These are phyloP conservation scores for Heteromormyrus szaboi DNA, from an alignment of 2,797 vertebrate genomes.

Conservation along the genomic window DNA sequence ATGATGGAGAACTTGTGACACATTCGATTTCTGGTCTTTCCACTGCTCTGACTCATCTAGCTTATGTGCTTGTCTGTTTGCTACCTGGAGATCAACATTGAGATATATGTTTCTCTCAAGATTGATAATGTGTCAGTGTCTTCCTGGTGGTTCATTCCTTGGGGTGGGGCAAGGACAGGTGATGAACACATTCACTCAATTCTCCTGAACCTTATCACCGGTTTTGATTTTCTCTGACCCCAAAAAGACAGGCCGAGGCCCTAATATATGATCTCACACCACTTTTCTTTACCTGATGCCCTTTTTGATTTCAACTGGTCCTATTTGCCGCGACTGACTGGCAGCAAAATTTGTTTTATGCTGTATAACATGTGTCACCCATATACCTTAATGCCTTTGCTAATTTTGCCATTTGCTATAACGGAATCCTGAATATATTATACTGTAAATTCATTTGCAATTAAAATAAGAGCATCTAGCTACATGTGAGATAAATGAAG, in stretches of 20 bases:
- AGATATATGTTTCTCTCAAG: background rate
- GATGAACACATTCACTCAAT: background rate
- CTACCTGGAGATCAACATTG: slow-evolving; percentile 2
- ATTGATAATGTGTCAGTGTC: background rate
- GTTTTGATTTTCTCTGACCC: background rate
- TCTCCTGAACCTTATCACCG: background rate
- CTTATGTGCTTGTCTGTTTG: background rate
- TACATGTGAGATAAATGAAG: slow-evolving; percentile 9
- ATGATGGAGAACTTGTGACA: background rate
- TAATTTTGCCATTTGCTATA: slow-evolving; percentile 4
- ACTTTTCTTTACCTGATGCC: background rate
- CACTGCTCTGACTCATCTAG: background rate
- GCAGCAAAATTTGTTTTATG: background rate
- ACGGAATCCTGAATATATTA: background rate
- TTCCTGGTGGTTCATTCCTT: background rate
- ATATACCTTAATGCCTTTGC: background rate
- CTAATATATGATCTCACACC: background rate
- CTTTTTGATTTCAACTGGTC: background rate
- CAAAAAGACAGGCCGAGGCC: background rate
- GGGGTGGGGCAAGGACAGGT: background rate
- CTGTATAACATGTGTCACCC: background rate
- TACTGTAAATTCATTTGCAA: background rate
- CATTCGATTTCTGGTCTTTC: background rate
- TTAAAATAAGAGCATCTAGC: background rate
- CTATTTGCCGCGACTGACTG: background rate